Percentiles rank a stretch among this genome's conserved stretches.
Conservation (phyloP, 2,888 invertebrate genomes). For the Lithophane semibrunnea region DNA sequence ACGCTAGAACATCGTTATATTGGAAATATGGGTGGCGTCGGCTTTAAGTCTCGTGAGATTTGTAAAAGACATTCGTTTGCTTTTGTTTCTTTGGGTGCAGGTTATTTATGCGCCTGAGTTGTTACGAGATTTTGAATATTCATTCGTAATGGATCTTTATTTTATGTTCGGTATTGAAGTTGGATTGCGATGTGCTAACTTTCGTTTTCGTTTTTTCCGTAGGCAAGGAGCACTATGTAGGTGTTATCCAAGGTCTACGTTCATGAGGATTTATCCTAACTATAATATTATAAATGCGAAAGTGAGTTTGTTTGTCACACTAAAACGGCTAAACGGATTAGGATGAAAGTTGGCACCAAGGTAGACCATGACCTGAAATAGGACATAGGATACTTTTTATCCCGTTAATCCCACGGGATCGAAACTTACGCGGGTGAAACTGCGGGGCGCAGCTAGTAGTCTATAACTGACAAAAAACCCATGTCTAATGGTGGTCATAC, state of each 20-base stretch:
- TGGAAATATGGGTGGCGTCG: constrained; percentile 86
- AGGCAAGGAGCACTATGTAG: neutral
- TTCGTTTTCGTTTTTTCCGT: neutral
- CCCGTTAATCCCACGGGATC: too few relatives aligned
- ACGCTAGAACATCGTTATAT: constrained; percentile 87
- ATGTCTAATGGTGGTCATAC: neutral
- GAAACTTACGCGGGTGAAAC: too few relatives aligned
- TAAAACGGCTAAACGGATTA: too few relatives aligned
- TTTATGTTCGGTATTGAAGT: constrained; percentile 19
- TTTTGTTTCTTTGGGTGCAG: constrained; percentile 66
- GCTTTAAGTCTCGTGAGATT: constrained; percentile 72
- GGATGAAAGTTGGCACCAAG: too few relatives aligned
- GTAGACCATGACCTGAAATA: too few relatives aligned
- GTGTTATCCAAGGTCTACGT: neutral
- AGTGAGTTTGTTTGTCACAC: too few relatives aligned
- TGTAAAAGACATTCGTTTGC: constrained; percentile 72
- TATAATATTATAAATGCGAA: too few relatives aligned
- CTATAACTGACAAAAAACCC: neutral
- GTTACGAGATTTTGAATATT: constrained; percentile 55
- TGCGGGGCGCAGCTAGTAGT: neutral
- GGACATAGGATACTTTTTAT: too few relatives aligned
- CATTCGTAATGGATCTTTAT: constrained; percentile 31
- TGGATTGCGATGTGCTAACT: constrained; percentile 1
- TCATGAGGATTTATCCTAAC: neutral
- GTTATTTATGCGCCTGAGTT: constrained; percentile 56